A percentile compares a stretch with the other conserved stretches of the same genome.
These are phyloP conservation scores for Drosophila bifasciata DNA, from an alignment of 1,140 invertebrate species.

Conservation along the genomic window DNA sequence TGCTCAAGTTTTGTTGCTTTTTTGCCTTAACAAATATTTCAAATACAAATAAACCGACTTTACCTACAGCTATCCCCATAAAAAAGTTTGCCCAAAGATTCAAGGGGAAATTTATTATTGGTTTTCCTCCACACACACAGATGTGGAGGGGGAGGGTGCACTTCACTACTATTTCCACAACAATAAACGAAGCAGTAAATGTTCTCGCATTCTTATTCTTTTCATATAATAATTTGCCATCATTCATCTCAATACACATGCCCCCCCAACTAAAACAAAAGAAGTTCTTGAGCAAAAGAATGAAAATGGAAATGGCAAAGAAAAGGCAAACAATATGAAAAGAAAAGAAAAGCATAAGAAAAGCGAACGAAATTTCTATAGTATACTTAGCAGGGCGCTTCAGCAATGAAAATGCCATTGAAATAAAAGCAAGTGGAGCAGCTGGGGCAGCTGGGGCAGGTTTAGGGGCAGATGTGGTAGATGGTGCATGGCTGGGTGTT, in stretches of 20 bases:
- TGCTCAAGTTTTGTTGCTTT: constrained; percentile 21
- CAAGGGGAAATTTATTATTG: constrained; percentile 7
- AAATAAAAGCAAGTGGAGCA: constrained; percentile 57
- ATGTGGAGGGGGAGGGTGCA: too few species aligned
- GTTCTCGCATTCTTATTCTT: constrained; percentile 9
- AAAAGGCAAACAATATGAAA: background rate
- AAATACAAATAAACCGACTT: background rate
- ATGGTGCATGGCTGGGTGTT: background rate
- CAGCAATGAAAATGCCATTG: constrained; percentile 62
- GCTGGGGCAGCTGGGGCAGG: background rate
- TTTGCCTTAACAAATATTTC: constrained; percentile 25
- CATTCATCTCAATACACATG: constrained; percentile 34
- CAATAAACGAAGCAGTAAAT: constrained; percentile 11
- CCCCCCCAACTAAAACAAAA: constrained; percentile 19
- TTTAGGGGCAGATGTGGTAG: background rate
- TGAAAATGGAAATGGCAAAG: too few species aligned
- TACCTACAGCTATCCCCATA: background rate
- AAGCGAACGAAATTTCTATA: constrained; percentile 59
- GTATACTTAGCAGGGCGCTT: constrained; percentile 67
- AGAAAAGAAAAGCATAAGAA: constrained; percentile 25
- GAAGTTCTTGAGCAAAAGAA: constrained; percentile 11
- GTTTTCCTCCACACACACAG: background rate
- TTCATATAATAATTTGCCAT: constrained; percentile 16
- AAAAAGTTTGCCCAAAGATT: constrained; percentile 2
- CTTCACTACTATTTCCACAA: constrained; percentile 29